Percentiles rank a stretch among this genome's conserved stretches.
These are phyloP conservation scores for Melolontha melolontha DNA, from an alignment of 2,888 invertebrate species.

Conservation along the genomic window DNA sequence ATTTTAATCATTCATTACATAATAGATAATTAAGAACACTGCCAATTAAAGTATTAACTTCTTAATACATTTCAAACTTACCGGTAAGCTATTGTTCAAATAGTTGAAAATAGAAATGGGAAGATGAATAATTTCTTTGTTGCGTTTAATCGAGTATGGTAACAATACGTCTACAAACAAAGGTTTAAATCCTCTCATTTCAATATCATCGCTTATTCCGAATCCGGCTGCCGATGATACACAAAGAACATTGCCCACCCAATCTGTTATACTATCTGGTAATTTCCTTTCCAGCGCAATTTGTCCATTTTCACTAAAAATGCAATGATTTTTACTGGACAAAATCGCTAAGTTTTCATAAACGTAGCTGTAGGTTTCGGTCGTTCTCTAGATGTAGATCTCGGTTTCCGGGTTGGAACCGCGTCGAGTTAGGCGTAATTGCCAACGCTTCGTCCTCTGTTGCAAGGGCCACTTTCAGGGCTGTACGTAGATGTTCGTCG, in stretches of 20 bases:
- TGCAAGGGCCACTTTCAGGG: too few species aligned
- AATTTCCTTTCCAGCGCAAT: constrained; percentile 62
- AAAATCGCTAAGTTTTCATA: constrained; percentile 1
- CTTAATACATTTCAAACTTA: constrained; percentile 61
- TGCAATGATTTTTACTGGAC: constrained; percentile 11
- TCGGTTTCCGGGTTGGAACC: too few species aligned
- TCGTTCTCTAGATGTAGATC: too few species aligned
- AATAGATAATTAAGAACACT: too few species aligned
- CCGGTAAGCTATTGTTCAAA: constrained; percentile 75
- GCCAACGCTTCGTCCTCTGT: too few species aligned
- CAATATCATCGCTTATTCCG: constrained; percentile 56
- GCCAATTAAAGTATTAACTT: too few species aligned
- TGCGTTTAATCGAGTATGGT: too few species aligned
- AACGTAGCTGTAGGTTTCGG: too few species aligned
- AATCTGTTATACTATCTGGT: constrained; percentile 74
- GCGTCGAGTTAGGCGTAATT: too few species aligned
- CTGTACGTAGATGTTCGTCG: too few species aligned
- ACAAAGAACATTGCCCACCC: constrained; percentile 72
- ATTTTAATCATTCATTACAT: too few species aligned
- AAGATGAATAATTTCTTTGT: constrained; percentile 73
- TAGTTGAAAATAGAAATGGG: constrained; percentile 81
- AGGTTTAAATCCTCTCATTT: constrained; percentile 73
- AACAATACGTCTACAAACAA: constrained; percentile 80
- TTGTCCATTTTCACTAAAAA: constrained; percentile 62
- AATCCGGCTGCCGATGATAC: constrained; percentile 64